phyloP scores from a whole-genome alignment of 2,113 vertebrate genomes.

The Alexandromys fortis region DNA sequence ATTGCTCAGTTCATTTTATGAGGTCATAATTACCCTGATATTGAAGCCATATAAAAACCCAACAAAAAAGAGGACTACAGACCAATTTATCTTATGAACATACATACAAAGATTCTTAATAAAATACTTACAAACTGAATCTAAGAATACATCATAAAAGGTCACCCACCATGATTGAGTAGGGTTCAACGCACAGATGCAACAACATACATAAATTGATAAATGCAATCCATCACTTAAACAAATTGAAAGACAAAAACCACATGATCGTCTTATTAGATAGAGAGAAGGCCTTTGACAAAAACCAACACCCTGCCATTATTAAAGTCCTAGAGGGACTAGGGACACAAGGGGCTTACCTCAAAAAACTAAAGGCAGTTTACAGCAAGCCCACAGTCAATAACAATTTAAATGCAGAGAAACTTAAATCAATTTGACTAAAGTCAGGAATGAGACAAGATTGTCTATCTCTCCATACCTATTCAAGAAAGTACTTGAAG shows the following conservation, averaged over 20 bases:
- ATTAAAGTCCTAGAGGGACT: neutral
- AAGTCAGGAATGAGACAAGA: neutral
- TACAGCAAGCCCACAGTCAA: neutral
- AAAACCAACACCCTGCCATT: neutral
- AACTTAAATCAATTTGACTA: neutral
- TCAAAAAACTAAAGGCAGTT: neutral
- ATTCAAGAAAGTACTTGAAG: neutral
- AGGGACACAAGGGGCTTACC: neutral
- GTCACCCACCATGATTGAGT: neutral
- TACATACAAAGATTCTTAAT: neutral
- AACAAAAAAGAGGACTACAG: neutral
- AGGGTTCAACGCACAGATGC: neutral
- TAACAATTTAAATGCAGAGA: neutral
- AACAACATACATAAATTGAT: neutral
- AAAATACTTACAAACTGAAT: neutral
- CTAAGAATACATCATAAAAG: neutral
- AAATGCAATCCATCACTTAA: neutral
- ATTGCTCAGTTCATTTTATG: neutral
- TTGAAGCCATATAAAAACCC: neutral
- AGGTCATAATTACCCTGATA: neutral
- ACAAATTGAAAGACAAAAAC: neutral
- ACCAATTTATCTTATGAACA: neutral
- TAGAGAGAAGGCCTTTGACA: neutral
- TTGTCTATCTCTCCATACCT: too few relatives aligned
- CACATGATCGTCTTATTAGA: neutral